Evolutionary conservation across 2,113 vertebrate species (phyloP).

Genomic region (Meriones unguiculatus): DNA sequence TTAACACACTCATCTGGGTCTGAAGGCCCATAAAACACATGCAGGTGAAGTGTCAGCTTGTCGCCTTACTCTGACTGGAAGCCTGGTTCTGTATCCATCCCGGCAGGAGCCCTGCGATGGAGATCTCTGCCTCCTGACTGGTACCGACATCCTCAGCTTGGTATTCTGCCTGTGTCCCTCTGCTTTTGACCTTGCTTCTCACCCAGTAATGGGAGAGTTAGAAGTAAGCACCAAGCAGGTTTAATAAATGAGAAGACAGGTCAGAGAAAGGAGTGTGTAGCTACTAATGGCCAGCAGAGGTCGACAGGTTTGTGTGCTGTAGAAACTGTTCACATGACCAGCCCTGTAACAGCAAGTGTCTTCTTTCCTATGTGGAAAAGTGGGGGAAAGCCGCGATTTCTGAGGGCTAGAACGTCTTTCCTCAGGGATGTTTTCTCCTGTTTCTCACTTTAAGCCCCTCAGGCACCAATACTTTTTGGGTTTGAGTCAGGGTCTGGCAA

Average conservation of each 20-base stretch:
- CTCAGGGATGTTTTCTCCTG: background rate
- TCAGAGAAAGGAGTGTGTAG: background rate
- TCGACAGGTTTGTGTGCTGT: background rate
- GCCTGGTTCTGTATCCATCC: background rate
- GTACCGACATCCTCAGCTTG: background rate
- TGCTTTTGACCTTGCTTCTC: background rate
- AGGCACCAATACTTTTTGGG: background rate
- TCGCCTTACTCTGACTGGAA: background rate
- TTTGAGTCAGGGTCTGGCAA: background rate
- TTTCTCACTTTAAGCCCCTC: background rate
- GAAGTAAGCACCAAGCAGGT: background rate
- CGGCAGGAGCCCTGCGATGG: too few relatives aligned
- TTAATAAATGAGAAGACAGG: background rate
- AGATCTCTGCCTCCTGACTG: background rate
- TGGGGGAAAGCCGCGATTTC: background rate
- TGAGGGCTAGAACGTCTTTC: background rate
- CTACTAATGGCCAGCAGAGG: too few relatives aligned
- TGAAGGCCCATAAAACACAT: slow-evolving; percentile 10
- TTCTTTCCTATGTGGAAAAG: background rate
- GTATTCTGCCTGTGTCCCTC: background rate
- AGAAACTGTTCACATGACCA: background rate
- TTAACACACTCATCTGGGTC: background rate
- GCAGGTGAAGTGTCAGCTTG: background rate
- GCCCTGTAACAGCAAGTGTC: background rate
- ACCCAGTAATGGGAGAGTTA: slow-evolving; percentile 21